These are phyloP conservation scores for Hylaeus volcanicus DNA, from an alignment of 1,140 invertebrate species.

Conservation along the genomic window DNA sequence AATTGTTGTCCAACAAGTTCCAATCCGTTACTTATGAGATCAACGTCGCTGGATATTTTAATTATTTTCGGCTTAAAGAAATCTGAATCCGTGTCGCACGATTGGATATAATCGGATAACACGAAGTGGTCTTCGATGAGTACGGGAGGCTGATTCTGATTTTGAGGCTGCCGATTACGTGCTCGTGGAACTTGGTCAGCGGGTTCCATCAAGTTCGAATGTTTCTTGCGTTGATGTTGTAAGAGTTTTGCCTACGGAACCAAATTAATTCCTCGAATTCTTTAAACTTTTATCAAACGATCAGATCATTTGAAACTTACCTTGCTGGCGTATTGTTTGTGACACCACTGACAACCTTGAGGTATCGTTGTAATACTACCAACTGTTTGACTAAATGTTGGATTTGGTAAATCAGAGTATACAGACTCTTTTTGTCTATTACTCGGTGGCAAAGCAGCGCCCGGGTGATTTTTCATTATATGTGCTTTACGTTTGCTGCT, in stretches of 20 bases:
- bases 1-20: constrained; percentile 73
- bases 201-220: constrained; percentile 80
- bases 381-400: constrained; percentile 86
- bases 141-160: constrained; percentile 70
- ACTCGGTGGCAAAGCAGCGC: constrained; percentile 85
- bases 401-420: constrained; percentile 81
- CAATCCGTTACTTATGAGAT: constrained; percentile 65
- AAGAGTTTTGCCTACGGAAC: constrained; percentile 85
- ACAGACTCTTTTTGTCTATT: constrained; percentile 81
- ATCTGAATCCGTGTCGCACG: constrained; percentile 61
- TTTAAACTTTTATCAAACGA: not conserved
- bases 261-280: not conserved
- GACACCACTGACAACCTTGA: constrained; percentile 90
- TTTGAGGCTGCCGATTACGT: constrained; percentile 73
- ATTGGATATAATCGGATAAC: constrained; percentile 68
- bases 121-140: constrained; percentile 68
- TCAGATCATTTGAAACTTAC: constrained; percentile 52
- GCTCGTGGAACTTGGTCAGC: constrained; percentile 77
- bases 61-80: constrained; percentile 71
- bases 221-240: constrained; percentile 90
- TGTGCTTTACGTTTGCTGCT: constrained; percentile 92
- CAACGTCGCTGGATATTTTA: constrained; percentile 68
- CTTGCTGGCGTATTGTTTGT: constrained; percentile 92
- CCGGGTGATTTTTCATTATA: constrained; percentile 93
- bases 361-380: constrained; percentile 88